These are phyloP conservation scores for Mastacembelus armatus DNA, from an alignment of 2,797 vertebrate genomes.

Conservation along the genomic window DNA sequence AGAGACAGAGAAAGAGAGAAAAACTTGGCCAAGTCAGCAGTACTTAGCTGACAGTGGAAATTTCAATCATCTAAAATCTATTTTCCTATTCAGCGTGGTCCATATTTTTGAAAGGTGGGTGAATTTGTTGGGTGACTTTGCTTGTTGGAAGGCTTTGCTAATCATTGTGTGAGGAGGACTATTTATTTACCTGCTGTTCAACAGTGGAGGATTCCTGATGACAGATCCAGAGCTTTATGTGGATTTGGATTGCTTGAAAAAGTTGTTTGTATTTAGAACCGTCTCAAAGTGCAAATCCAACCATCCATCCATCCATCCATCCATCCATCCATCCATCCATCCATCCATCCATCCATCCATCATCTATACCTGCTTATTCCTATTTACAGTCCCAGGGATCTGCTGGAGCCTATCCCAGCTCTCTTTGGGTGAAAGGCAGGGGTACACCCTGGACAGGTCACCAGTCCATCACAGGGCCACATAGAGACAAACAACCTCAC, in stretches of 20 bases:
- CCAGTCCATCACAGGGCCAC: no score
- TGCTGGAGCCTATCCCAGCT: no score
- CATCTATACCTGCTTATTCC: no score
- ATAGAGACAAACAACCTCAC: no score
- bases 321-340: no score
- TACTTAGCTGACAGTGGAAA: slow-evolving; percentile 49
- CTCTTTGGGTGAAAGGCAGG: no score
- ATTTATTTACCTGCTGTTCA: slow-evolving; percentile 31
- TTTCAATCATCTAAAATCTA: slow-evolving; percentile 37
- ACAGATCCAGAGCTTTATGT: slow-evolving; percentile 35
- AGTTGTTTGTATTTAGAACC: slow-evolving; percentile 8
- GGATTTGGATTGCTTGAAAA: slow-evolving; percentile 16
- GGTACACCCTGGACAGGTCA: no score
- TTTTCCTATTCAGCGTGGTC: slow-evolving; percentile 13
- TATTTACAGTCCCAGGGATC: no score
- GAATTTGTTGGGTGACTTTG: slow-evolving; percentile 30
- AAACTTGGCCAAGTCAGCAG: slow-evolving; percentile 41
- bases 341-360: no score
- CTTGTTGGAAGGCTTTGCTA: slow-evolving; percentile 33
- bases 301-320: no score
- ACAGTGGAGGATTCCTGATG: slow-evolving; percentile 19
- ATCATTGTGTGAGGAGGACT: slow-evolving; percentile 37
- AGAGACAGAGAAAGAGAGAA: no score
- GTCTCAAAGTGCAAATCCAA: no score
- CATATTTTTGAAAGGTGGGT: slow-evolving; percentile 43